These are phyloP conservation scores for Centropristis striata DNA, from an alignment of 2,113 vertebrate genomes.

Conservation along the genomic window DNA sequence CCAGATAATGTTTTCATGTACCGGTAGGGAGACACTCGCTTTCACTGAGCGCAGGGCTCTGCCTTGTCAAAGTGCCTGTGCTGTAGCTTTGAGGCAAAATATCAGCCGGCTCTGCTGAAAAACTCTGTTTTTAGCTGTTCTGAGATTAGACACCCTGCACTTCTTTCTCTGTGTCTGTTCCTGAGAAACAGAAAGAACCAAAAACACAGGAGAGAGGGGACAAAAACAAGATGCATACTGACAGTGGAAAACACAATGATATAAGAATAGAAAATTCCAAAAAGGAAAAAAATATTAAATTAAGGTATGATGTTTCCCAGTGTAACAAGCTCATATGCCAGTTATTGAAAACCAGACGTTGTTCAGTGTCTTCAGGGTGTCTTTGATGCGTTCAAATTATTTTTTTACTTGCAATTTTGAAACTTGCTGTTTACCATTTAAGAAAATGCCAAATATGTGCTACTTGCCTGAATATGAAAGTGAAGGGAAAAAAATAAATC, in stretches of 20 bases:
- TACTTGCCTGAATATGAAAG: not conserved
- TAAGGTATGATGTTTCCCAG: not conserved
- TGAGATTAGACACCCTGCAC: not conserved
- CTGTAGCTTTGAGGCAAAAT: constrained; percentile 40
- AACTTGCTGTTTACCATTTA: not conserved
- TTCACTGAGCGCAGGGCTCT: constrained; percentile 18
- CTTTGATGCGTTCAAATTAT: not conserved
- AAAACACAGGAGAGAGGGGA: not conserved
- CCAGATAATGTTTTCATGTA: constrained; percentile 65
- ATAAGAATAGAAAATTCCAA: not conserved
- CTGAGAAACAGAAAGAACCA: constrained; percentile 6
- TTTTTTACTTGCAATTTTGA: not conserved
- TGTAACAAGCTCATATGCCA: not conserved
- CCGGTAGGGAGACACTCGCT: constrained; percentile 31
- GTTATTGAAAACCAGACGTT: not conserved
- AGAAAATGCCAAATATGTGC: not conserved
- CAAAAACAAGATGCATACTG: not conserved
- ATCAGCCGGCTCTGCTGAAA: constrained; percentile 11
- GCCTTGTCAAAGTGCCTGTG: constrained; percentile 39
- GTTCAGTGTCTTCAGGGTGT: not conserved
- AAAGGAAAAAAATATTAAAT: not conserved
- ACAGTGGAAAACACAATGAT: not conserved
- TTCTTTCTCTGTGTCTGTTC: constrained; percentile 10
- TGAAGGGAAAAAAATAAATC: not conserved
- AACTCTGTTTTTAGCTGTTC: constrained; percentile 10